A percentile compares a stretch with the other conserved stretches of the same genome.
Evolutionary conservation across 2,113 vertebrate genomes (phyloP).

Genomic region (Tragelaphus strepsiceros): DNA sequence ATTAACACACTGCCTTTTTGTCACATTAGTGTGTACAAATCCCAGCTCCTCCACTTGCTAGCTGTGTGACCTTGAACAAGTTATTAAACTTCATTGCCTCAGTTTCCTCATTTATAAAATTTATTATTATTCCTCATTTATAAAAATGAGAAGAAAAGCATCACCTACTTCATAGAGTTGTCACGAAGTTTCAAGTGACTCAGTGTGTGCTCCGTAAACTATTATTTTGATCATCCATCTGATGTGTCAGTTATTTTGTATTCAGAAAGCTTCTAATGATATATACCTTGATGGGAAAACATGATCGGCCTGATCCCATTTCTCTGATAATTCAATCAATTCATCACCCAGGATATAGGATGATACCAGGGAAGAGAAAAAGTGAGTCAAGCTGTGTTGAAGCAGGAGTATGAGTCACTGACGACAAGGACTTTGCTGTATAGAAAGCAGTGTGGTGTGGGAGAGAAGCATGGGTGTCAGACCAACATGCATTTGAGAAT

Average conservation of each 20-base stretch:
- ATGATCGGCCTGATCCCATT: not conserved
- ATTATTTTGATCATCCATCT: too few species aligned
- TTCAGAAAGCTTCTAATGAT: not conserved
- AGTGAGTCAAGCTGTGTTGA: not conserved
- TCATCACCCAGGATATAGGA: not conserved
- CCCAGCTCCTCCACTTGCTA: not conserved
- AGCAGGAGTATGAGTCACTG: not conserved
- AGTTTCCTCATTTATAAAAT: not conserved
- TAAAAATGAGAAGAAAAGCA: not conserved
- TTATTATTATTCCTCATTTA: not conserved
- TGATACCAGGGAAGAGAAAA: not conserved
- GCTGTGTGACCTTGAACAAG: not conserved
- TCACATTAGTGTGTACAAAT: not conserved
- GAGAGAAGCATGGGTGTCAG: not conserved
- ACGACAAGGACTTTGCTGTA: not conserved
- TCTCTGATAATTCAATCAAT: not conserved
- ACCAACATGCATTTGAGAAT: not conserved
- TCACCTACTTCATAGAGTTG: not conserved
- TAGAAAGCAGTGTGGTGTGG: not conserved
- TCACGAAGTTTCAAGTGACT: not conserved
- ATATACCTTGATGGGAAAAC: not conserved
- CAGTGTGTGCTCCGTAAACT: not conserved
- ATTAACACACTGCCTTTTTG: not conserved
- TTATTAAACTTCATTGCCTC: not conserved
- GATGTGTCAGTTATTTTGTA: not conserved